Conservation (phyloP, 2,888 invertebrate species). For the Trichopoda pennipes region DNA sequence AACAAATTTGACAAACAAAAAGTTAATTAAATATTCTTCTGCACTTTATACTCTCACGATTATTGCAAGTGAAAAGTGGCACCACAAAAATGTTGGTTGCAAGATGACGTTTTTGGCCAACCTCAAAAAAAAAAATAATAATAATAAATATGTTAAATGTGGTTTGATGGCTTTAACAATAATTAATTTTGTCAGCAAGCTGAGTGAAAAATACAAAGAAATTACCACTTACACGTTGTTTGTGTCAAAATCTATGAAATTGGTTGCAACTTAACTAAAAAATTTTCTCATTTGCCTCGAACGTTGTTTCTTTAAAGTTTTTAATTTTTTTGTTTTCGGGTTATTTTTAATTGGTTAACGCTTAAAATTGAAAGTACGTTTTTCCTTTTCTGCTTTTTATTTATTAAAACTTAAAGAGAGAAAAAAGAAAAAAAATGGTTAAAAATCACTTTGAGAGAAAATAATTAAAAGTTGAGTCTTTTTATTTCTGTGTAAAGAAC, state of each 20-base stretch:
- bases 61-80: neutral
- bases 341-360: neutral
- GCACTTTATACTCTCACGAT: slow-evolving; percentile 14
- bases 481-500: neutral
- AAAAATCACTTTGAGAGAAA: neutral
- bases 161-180: slow-evolving; percentile 33
- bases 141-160: slow-evolving; percentile 16
- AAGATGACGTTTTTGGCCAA: slow-evolving; percentile 38
- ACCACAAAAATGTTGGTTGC: slow-evolving; percentile 6
- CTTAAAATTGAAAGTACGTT: neutral
- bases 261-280: neutral
- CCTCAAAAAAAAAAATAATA: too few relatives aligned
- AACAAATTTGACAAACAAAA: slow-evolving; percentile 11
- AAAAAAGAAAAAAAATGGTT: neutral
- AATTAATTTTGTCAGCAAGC: slow-evolving; percentile 31
- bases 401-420: neutral
- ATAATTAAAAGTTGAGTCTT: too few relatives aligned
- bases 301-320: neutral
- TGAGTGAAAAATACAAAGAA: neutral
- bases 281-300: neutral
- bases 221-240: slow-evolving; percentile 1
- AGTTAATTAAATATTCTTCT: slow-evolving; percentile 27
- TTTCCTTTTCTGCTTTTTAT: neutral
- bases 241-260: neutral
- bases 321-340: neutral